These are phyloP conservation scores for Tachina fera DNA, from an alignment of 2,888 invertebrate genomes.

Conservation along the genomic window DNA sequence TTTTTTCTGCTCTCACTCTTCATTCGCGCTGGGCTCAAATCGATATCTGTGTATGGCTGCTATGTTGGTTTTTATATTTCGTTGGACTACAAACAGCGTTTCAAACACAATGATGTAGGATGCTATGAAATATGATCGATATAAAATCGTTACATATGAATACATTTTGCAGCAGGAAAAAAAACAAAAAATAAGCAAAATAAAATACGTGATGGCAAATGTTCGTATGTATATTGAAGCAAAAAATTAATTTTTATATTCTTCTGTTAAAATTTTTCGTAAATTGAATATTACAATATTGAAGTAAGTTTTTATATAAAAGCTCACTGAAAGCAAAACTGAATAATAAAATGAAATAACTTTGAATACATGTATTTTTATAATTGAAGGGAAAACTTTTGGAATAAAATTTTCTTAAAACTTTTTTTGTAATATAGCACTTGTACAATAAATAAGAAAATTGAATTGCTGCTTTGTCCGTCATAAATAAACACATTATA, in stretches of 20 bases:
- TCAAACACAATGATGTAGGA: constrained; percentile 48
- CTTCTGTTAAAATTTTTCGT: neutral
- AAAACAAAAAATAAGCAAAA: constrained; percentile 4
- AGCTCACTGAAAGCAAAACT: neutral
- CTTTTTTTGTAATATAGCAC: too few species aligned
- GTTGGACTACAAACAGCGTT: constrained; percentile 10
- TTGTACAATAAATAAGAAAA: too few species aligned
- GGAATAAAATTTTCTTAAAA: too few species aligned
- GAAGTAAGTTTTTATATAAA: constrained; percentile 5
- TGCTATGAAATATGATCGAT: constrained; percentile 56
- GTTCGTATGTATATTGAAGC: neutral
- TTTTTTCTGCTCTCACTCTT: constrained; percentile 28
- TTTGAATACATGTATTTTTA: neutral
- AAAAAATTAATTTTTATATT: constrained; percentile 12
- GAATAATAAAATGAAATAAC: neutral
- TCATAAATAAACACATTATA: too few species aligned
- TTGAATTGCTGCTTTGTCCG: too few species aligned
- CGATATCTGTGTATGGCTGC: constrained; percentile 22
- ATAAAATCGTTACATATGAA: constrained; percentile 53
- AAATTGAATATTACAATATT: constrained; percentile 39
- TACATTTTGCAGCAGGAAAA: constrained; percentile 14
- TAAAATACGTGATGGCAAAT: constrained; percentile 31
- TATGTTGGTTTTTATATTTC: constrained; percentile 19
- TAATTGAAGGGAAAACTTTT: too few species aligned
- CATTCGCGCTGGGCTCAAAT: constrained; percentile 11